Conservation (phyloP, 2,888 invertebrate species). For the Priocnemis perturbator region DNA sequence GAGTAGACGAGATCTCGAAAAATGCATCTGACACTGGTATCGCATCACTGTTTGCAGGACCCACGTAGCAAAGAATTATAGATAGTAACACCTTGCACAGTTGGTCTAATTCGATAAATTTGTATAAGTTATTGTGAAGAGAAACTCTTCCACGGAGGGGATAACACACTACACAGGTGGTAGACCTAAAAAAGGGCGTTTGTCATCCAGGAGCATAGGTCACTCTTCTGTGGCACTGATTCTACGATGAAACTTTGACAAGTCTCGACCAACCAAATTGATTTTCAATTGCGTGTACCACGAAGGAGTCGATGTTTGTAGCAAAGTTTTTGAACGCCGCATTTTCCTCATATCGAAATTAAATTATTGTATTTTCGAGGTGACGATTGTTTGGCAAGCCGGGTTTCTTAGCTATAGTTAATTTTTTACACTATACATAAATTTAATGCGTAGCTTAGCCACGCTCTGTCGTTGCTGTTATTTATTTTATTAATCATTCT, state of each 20-base stretch:
- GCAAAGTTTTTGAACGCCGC: constrained; percentile 15
- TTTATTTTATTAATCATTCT: constrained; percentile 37
- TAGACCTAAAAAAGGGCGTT: too few species aligned
- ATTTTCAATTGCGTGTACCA: neutral
- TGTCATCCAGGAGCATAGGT: too few species aligned
- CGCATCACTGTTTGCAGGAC: constrained; percentile 71
- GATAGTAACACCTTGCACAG: constrained; percentile 54
- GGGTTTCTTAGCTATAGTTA: constrained; percentile 17
- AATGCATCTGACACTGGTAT: constrained; percentile 66
- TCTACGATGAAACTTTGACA: too few species aligned
- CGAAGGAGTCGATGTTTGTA: constrained; percentile 4
- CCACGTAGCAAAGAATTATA: constrained; percentile 70
- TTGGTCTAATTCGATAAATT: constrained; percentile 64
- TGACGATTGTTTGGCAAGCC: constrained; percentile 31
- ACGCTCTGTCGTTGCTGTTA: constrained; percentile 29
- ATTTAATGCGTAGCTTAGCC: neutral
- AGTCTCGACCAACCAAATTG: too few species aligned
- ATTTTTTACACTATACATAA: constrained; percentile 18
- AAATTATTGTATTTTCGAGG: constrained; percentile 22
- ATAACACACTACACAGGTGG: too few species aligned
- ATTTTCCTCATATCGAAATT: constrained; percentile 24
- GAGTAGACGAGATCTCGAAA: constrained; percentile 70
- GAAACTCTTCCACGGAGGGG: neutral
- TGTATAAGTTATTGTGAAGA: constrained; percentile 62
- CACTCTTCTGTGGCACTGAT: too few species aligned